These are phyloP conservation scores for Hippocampus abdominalis DNA, from an alignment of 2,113 vertebrate genomes.

Conservation along the genomic window DNA sequence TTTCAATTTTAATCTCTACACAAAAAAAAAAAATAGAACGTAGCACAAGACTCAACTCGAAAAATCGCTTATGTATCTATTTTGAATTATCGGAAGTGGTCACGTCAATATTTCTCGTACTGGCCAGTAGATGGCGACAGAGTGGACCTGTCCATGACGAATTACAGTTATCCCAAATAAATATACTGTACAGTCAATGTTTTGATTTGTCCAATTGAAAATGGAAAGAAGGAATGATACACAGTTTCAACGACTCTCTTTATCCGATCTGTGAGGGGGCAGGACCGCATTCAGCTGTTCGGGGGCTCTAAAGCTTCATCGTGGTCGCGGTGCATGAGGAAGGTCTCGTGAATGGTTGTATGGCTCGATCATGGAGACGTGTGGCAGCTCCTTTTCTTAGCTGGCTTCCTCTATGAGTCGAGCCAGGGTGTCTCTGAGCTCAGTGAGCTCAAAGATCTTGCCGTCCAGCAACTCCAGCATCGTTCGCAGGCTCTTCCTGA, in stretches of 20 bases:
- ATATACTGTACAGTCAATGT: neutral
- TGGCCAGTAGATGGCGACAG: no score
- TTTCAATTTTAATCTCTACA: no score
- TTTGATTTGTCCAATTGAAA: neutral
- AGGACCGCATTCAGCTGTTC: slow-evolving; percentile 25
- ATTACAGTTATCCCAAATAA: no score
- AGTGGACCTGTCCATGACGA: no score
- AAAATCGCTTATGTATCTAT: no score
- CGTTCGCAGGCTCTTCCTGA: slow-evolving; percentile 96
- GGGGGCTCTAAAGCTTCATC: slow-evolving; percentile 45
- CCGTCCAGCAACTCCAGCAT: slow-evolving; percentile 97
- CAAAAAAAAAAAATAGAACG: no score
- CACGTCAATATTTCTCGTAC: no score
- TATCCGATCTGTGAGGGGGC: slow-evolving; percentile 7
- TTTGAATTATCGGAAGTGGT: no score
- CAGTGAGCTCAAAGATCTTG: slow-evolving; percentile 98
- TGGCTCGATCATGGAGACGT: slow-evolving; percentile 57
- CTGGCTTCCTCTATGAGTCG: slow-evolving; percentile 95
- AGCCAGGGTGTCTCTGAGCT: slow-evolving; percentile 93
- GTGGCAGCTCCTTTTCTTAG: slow-evolving; percentile 71
- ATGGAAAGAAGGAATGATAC: neutral
- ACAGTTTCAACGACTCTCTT: neutral
- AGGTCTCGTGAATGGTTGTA: slow-evolving; percentile 41
- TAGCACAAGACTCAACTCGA: no score
- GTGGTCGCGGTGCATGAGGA: slow-evolving; percentile 11